Percentiles rank a stretch among this genome's conserved stretches.
These are phyloP conservation scores for Conomelus anceps DNA, from an alignment of 2,888 invertebrate genomes.

Conservation along the genomic window DNA sequence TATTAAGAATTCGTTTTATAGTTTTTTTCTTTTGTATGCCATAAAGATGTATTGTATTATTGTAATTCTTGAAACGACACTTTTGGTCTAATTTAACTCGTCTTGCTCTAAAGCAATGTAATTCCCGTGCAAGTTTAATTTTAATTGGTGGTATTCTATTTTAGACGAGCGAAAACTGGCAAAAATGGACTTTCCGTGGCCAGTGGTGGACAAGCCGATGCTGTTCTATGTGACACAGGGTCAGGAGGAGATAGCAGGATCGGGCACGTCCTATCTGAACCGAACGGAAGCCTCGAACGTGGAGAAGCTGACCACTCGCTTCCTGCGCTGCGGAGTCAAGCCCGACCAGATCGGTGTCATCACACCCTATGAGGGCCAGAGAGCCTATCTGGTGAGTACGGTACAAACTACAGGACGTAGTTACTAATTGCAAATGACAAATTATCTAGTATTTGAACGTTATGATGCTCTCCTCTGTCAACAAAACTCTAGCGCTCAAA, in stretches of 20 bases:
- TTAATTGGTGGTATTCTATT: slow-evolving; percentile 5
- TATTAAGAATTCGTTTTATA: no score
- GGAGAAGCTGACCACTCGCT: slow-evolving; percentile 93
- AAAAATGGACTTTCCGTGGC: slow-evolving; percentile 97
- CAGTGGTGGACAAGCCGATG: slow-evolving; percentile 92
- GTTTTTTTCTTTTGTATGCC: no score
- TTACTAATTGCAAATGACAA: no score
- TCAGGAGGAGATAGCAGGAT: slow-evolving; percentile 97
- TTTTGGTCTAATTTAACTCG: no score
- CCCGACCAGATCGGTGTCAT: slow-evolving; percentile 99
- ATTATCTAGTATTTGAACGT: no score
- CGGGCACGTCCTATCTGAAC: slow-evolving; percentile 97
- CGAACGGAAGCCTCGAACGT: slow-evolving; percentile 98
- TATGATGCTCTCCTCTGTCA: neutral
- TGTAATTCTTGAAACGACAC: no score
- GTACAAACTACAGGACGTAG: neutral
- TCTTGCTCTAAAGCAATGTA: no score
- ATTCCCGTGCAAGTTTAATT: neutral
- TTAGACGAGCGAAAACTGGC: slow-evolving; percentile 78
- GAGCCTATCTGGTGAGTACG: slow-evolving; percentile 76
- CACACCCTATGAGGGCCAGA: slow-evolving; percentile 97
- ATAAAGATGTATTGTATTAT: no score
- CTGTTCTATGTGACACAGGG: slow-evolving; percentile 98
- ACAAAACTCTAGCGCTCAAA: no score
- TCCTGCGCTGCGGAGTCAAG: slow-evolving; percentile 88